Evolutionary conservation across 2,888 invertebrate species (phyloP).

Genomic region (Boloria selene): DNA sequence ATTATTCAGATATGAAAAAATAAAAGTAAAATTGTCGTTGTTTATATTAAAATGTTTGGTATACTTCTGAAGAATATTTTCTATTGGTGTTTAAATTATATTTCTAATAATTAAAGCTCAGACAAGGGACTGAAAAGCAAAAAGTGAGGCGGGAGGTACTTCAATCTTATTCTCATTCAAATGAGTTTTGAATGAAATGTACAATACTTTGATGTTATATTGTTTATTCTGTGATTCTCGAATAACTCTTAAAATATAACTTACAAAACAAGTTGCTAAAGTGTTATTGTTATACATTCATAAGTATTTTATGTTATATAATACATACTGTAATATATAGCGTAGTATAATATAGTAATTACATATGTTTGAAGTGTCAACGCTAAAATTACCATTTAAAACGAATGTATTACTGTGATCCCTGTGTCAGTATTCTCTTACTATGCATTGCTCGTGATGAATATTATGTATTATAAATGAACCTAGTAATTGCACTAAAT

Average conservation of each 20-base stretch:
- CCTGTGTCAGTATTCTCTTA: conserved; percentile 11
- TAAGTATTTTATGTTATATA: no score
- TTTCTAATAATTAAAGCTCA: conserved; percentile 5
- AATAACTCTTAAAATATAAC: conserved; percentile 14
- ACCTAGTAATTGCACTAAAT: conserved; percentile 18
- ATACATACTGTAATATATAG: no score
- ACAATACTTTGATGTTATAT: conserved; percentile 64
- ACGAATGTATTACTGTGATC: conserved; percentile 1
- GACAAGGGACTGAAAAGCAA: conserved; percentile 61
- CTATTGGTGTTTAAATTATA: conserved; percentile 4
- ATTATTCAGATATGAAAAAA: no score
- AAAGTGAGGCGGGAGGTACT: conserved; percentile 58
- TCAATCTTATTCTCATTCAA: conserved; percentile 74
- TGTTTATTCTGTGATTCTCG: conserved; percentile 34
- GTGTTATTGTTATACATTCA: background rate
- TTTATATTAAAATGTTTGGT: no score
- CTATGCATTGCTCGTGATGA: conserved; percentile 35
- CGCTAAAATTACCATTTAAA: background rate
- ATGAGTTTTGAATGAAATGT: conserved; percentile 68
- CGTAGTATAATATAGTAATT: background rate
- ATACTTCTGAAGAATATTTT: background rate
- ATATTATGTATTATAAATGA: conserved; percentile 21
- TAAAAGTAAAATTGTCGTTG: no score
- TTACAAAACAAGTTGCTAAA: conserved; percentile 40
- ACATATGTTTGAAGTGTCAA: background rate